Conservation (phyloP, 2,113 vertebrate genomes). For the Diadophis punctatus region DNA sequence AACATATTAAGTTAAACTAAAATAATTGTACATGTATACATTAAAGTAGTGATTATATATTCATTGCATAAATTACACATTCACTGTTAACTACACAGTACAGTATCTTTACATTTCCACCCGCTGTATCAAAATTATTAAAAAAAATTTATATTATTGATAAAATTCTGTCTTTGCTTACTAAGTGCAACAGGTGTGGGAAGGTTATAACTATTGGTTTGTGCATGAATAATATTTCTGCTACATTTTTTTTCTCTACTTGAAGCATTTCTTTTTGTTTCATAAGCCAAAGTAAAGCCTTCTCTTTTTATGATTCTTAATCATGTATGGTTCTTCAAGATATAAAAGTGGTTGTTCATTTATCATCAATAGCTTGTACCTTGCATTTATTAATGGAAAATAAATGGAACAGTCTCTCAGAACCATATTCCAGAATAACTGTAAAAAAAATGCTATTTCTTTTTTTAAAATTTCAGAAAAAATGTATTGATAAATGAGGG, state of each 20-base stretch:
- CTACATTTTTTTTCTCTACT: not conserved
- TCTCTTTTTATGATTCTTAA: not conserved
- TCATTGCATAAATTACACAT: not conserved
- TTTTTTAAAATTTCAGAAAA: not conserved
- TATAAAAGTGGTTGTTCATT: not conserved
- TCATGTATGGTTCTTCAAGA: not conserved
- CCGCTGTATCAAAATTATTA: not conserved
- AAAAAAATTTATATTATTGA: not conserved
- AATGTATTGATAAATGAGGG: not conserved
- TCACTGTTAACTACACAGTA: not conserved
- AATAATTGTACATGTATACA: not conserved
- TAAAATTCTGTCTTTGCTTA: not conserved
- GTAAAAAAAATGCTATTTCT: not conserved
- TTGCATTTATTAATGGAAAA: constrained; percentile 11
- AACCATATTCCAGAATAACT: constrained; percentile 10
- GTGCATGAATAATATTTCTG: not conserved
- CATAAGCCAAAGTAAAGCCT: not conserved
- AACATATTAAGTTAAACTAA: not conserved
- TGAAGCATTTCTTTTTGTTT: not conserved
- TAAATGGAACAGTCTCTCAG: not conserved
- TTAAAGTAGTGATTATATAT: not conserved
- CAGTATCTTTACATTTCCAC: not conserved
- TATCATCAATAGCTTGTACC: not conserved
- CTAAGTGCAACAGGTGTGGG: not conserved
- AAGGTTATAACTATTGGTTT: not conserved